These are phyloP conservation scores for Triplophysa siluroides DNA, from an alignment of 2,113 vertebrate genomes.

Conservation along the genomic window DNA sequence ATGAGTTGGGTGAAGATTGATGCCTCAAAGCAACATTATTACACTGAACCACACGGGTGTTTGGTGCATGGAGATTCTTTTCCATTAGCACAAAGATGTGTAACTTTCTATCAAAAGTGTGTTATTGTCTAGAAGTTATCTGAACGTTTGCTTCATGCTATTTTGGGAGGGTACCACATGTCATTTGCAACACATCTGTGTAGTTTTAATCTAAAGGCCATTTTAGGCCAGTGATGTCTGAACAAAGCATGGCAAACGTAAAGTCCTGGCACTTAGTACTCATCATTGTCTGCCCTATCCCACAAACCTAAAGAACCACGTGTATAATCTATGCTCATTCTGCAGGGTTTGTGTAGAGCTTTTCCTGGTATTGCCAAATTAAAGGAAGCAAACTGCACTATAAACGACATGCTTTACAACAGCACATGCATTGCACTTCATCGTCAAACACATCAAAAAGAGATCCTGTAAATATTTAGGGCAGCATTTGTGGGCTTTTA, in stretches of 20 bases:
- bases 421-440: slow-evolving; percentile 51
- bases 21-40: neutral
- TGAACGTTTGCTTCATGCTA: too few species aligned
- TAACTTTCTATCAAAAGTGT: too few species aligned
- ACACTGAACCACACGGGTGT: neutral
- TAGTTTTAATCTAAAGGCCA: neutral
- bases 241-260: slow-evolving; percentile 39
- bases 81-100: too few species aligned
- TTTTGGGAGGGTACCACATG: too few species aligned
- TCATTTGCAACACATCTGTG: too few species aligned
- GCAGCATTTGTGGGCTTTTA: slow-evolving; percentile 39
- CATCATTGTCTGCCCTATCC: slow-evolving; percentile 55
- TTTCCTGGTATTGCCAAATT: slow-evolving; percentile 63
- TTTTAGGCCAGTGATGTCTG: slow-evolving; percentile 2
- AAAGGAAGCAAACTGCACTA: slow-evolving; percentile 70
- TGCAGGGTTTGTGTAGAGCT: slow-evolving; percentile 67
- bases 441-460: slow-evolving; percentile 40
- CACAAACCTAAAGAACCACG: slow-evolving; percentile 73
- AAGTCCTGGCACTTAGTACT: slow-evolving; percentile 57
- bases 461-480: slow-evolving; percentile 54
- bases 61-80: too few species aligned
- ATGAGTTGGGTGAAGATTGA: slow-evolving; percentile 2
- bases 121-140: too few species aligned
- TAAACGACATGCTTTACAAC: slow-evolving; percentile 63
- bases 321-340: slow-evolving; percentile 72